Evolutionary conservation across 2,888 invertebrate genomes (phyloP).

Genomic region (Ichneumon xanthorius): DNA sequence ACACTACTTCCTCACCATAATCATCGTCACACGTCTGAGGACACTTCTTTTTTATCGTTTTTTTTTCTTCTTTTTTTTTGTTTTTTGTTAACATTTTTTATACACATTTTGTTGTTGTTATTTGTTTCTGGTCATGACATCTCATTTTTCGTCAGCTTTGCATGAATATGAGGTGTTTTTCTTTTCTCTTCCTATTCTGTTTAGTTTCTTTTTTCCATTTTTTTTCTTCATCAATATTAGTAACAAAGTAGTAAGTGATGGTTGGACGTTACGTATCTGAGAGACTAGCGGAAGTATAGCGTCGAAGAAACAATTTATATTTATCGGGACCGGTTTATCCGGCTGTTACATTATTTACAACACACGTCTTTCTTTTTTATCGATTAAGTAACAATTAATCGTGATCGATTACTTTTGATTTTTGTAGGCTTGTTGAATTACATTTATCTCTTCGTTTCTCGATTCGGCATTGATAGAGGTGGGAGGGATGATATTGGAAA

Average conservation of each 20-base stretch:
- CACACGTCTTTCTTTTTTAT: background rate
- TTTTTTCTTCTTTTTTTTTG: slow-evolving; percentile 54
- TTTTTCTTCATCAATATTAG: slow-evolving; percentile 70
- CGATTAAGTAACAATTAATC: slow-evolving; percentile 12
- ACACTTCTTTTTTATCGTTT: slow-evolving; percentile 54
- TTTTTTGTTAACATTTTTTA: slow-evolving; percentile 67
- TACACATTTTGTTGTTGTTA: slow-evolving; percentile 55
- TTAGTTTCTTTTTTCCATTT: slow-evolving; percentile 63
- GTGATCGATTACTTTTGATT: slow-evolving; percentile 8
- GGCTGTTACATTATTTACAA: slow-evolving; percentile 61
- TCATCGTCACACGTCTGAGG: slow-evolving; percentile 59
- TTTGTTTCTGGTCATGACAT: slow-evolving; percentile 59
- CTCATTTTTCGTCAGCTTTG: slow-evolving; percentile 71
- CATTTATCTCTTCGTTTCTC: slow-evolving; percentile 9
- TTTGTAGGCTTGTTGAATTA: slow-evolving; percentile 23
- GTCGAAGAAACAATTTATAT: slow-evolving; percentile 46
- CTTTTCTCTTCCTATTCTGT: slow-evolving; percentile 64
- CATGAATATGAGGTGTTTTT: slow-evolving; percentile 73
- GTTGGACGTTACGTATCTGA: slow-evolving; percentile 67
- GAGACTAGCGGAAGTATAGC: slow-evolving; percentile 57
- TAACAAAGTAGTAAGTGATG: slow-evolving; percentile 79
- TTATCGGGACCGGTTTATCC: slow-evolving; percentile 13
- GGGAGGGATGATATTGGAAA: slow-evolving; percentile 9
- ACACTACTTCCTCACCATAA: slow-evolving; percentile 73
- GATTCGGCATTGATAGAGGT: background rate